Conservation (phyloP, 2,113 vertebrate genomes). For the Chlorodrepanis virens region DNA sequence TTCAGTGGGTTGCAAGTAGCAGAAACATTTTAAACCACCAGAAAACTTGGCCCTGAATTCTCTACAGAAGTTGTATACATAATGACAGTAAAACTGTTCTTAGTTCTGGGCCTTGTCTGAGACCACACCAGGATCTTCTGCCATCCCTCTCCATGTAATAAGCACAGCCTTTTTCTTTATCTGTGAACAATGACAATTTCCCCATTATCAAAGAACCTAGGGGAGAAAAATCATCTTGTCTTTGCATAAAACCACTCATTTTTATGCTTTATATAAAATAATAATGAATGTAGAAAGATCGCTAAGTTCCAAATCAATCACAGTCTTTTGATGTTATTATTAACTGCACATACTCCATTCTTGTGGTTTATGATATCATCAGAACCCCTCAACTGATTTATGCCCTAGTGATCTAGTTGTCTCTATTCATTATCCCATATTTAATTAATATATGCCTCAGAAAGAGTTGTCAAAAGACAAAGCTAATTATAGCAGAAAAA, state of each 20-base stretch:
- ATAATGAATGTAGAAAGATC: conserved; percentile 63
- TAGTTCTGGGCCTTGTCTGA: not conserved
- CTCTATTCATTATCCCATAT: conserved; percentile 67
- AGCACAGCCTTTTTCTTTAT: not conserved
- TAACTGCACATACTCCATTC: conserved; percentile 62
- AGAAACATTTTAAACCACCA: not conserved
- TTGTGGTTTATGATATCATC: conserved; percentile 67
- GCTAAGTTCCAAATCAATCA: conserved; percentile 66
- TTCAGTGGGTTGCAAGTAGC: not conserved
- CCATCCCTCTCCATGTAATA: fast-evolving
- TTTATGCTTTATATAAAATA: conserved; percentile 66
- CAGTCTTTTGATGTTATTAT: conserved; percentile 67
- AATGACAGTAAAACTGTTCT: not conserved
- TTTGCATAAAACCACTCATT: conserved; percentile 37
- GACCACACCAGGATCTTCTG: not conserved
- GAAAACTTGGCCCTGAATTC: not conserved
- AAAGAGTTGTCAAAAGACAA: conserved; percentile 70
- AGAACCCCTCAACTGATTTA: conserved; percentile 72
- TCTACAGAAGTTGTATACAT: not conserved
- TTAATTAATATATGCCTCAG: conserved; percentile 69
- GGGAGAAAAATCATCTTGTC: not conserved
- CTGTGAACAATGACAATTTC: conserved; percentile 21
- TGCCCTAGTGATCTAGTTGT: conserved; percentile 61
- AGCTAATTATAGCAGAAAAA: conserved; percentile 60
- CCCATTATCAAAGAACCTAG: not conserved